These are phyloP conservation scores for Struthio camelus DNA, from an alignment of 2,113 vertebrate species.

Conservation along the genomic window DNA sequence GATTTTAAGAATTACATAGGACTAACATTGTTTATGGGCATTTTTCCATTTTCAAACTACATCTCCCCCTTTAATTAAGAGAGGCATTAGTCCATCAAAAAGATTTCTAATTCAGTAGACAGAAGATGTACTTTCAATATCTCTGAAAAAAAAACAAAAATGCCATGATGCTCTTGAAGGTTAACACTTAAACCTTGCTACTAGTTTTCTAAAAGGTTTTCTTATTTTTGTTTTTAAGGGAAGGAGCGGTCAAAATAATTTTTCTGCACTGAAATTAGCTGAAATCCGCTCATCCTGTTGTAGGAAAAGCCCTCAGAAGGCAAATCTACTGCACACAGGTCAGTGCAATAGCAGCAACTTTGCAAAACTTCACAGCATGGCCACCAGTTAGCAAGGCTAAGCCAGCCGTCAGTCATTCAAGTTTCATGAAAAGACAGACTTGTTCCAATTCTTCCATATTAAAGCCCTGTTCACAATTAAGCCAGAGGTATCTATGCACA, in stretches of 20 bases:
- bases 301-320: background rate
- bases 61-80: background rate
- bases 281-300: background rate
- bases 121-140: background rate
- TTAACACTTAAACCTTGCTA: background rate
- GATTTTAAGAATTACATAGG: background rate
- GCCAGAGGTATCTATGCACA: background rate
- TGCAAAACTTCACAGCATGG: background rate
- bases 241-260: background rate
- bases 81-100: background rate
- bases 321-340: background rate
- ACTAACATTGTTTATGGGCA: background rate
- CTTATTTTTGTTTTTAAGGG: background rate
- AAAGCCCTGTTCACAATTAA: background rate
- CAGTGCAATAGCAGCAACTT: background rate
- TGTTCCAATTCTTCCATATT: background rate
- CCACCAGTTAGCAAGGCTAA: background rate
- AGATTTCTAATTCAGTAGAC: background rate
- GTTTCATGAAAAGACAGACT: background rate
- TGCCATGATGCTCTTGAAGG: background rate
- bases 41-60: background rate
- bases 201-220: background rate
- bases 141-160: background rate
- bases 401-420: background rate
- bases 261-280: background rate